phyloP scores from a whole-genome alignment of 2,113 vertebrate species.

The Ctenodactylus gundi region DNA sequence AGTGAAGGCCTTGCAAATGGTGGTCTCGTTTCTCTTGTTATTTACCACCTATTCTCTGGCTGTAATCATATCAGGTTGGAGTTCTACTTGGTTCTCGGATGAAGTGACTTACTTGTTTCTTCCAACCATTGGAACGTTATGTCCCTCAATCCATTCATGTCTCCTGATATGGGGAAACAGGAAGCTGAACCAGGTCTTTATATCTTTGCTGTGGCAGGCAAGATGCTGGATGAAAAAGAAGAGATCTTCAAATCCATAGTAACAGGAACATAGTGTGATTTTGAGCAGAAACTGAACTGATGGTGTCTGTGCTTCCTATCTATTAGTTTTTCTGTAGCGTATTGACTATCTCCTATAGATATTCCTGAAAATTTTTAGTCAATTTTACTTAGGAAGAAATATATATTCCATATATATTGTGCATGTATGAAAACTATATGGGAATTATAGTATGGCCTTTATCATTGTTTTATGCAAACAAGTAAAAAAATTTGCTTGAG shows the following conservation, averaged over 20 bases:
- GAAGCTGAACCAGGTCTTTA: neutral
- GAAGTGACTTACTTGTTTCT: neutral
- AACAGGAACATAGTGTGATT: neutral
- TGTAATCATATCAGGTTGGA: neutral
- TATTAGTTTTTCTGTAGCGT: neutral
- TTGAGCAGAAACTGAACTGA: neutral
- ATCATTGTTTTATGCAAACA: neutral
- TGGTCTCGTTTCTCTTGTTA: neutral
- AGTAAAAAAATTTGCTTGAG: no score
- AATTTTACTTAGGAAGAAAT: no score
- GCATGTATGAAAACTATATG: neutral
- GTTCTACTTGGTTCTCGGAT: fast-evolving
- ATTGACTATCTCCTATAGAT: neutral
- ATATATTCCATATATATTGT: neutral
- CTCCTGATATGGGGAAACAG: slow-evolving; percentile 16
- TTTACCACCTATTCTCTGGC: neutral
- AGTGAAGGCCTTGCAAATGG: neutral
- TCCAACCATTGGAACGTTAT: neutral
- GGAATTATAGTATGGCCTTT: no score
- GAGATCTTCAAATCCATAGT: neutral
- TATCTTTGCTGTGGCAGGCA: neutral
- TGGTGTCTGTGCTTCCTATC: fast-evolving
- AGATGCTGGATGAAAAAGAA: neutral
- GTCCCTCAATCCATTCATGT: neutral
- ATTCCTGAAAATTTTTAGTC: neutral